phyloP scores from a whole-genome alignment of 2,888 invertebrate species.

The Drosophila aldrichi region DNA sequence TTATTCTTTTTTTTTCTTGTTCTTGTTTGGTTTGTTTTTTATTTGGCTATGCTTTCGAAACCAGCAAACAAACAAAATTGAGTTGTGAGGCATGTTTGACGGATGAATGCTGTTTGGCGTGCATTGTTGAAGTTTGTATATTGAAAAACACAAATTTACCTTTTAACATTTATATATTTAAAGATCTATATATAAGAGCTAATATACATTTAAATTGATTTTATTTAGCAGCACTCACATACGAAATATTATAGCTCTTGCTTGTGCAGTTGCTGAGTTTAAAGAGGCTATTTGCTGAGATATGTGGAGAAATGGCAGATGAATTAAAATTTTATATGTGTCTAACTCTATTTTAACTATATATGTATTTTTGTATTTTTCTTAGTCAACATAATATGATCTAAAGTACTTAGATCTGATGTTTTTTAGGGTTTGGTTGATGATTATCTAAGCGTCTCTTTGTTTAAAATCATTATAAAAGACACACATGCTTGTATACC shows the following conservation, averaged over 20 bases:
- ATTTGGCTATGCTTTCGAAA: constrained; percentile 10
- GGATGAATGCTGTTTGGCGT: background rate
- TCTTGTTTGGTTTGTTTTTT: background rate
- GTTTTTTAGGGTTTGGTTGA: background rate
- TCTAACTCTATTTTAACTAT: no score
- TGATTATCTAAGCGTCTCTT: accelerated
- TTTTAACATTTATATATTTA: background rate
- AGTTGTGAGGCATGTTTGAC: background rate
- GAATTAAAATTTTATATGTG: no score
- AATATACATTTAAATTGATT: background rate
- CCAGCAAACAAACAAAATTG: constrained; percentile 3
- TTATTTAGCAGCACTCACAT: no score
- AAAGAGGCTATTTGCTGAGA: background rate
- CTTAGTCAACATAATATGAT: background rate
- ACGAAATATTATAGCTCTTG: background rate
- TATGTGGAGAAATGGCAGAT: no score
- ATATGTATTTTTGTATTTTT: background rate
- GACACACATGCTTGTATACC: background rate
- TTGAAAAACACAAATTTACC: background rate
- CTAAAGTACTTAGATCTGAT: no score
- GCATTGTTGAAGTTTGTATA: background rate
- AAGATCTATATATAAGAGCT: background rate
- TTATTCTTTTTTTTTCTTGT: constrained; percentile 9
- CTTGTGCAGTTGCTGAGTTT: background rate
- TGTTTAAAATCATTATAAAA: background rate